A percentile compares a stretch with the other conserved stretches of the same genome.
Evolutionary conservation across 1,140 invertebrate genomes (phyloP).

Genomic region (Leptoteleia sp.): DNA sequence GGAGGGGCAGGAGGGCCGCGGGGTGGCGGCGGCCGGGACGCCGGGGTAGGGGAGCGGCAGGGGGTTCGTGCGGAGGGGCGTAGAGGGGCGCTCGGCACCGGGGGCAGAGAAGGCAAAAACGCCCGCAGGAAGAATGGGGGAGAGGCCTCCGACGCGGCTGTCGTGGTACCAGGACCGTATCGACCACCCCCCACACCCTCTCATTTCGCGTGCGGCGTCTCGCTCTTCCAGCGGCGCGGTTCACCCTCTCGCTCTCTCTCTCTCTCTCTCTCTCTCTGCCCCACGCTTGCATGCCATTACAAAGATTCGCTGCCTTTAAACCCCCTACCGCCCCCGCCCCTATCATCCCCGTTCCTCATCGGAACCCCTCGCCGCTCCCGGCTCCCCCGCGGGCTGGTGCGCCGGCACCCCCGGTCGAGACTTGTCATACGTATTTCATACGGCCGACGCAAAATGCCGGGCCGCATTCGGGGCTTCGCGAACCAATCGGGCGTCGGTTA

Average conservation of each 20-base stretch:
- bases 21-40: no score
- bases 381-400: no score
- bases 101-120: constrained; percentile 75
- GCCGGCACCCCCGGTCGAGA: constrained; percentile 14
- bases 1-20: no score
- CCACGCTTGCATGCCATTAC: constrained; percentile 51
- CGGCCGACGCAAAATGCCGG: constrained; percentile 45
- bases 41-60: no score
- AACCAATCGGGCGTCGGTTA: constrained; percentile 32
- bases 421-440: constrained; percentile 62
- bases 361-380: no score
- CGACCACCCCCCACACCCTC: constrained; percentile 75
- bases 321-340: constrained; percentile 4
- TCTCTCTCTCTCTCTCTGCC: no score
- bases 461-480: constrained; percentile 27
- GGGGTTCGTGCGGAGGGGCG: no score
- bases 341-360: not conserved
- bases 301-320: constrained; percentile 58
- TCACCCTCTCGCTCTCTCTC: constrained; percentile 33
- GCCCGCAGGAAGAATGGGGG: constrained; percentile 79
- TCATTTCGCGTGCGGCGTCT: constrained; percentile 47
- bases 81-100: constrained; percentile 68
- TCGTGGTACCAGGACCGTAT: constrained; percentile 79
- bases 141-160: constrained; percentile 77
- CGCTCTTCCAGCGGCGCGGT: constrained; percentile 22